phyloP scores from a whole-genome alignment of 2,113 vertebrate genomes.

The Macrotus californicus region DNA sequence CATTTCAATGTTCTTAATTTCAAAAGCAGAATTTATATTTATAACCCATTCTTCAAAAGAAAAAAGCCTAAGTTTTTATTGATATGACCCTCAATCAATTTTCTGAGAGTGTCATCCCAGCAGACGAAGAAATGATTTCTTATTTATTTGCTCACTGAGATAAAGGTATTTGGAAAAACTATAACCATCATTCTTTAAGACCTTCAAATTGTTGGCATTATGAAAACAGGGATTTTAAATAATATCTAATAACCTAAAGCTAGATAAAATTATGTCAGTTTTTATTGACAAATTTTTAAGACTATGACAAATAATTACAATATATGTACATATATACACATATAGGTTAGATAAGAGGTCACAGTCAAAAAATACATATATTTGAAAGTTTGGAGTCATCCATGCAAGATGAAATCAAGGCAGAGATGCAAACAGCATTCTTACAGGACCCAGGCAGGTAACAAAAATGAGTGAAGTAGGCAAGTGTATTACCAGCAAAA shows the following conservation, averaged over 20 bases:
- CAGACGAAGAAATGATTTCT: not conserved
- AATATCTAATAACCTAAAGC: not conserved
- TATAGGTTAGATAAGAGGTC: not conserved
- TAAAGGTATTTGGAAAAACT: not conserved
- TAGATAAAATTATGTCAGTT: not conserved
- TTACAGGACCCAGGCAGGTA: not conserved
- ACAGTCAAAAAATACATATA: not conserved
- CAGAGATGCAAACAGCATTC: not conserved
- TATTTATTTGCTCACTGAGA: not conserved
- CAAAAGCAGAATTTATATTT: constrained; percentile 16
- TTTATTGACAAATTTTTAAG: not conserved
- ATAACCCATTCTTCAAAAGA: not conserved
- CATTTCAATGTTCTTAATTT: constrained; percentile 37
- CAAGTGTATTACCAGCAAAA: not conserved
- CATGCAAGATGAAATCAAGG: not conserved
- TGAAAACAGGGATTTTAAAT: not conserved
- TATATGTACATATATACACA: not conserved
- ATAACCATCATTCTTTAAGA: not conserved
- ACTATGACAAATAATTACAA: not conserved
- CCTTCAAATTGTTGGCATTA: not conserved
- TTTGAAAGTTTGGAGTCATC: not conserved
- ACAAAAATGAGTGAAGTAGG: not conserved
- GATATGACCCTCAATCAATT: not conserved
- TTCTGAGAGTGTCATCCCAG: not conserved
- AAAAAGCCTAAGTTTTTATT: not conserved